Conservation (phyloP, 2,797 vertebrate species). For the Pipistrellus kuhlii region DNA sequence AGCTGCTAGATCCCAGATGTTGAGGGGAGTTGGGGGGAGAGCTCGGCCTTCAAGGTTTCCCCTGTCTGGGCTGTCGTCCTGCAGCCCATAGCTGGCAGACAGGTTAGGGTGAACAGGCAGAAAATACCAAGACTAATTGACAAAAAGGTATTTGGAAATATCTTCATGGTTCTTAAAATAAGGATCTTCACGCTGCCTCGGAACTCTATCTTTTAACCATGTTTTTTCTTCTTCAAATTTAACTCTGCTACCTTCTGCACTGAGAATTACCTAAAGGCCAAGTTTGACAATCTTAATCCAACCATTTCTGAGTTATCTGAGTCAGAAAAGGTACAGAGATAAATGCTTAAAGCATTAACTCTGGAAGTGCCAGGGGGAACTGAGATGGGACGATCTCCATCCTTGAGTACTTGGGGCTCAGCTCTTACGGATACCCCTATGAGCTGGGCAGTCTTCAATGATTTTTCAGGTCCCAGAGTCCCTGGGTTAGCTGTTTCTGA, state of each 20-base stretch:
- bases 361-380: not conserved
- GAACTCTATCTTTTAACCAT: constrained; percentile 75
- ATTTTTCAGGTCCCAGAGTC: not conserved
- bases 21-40: too few relatives aligned
- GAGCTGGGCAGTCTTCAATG: not conserved
- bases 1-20: not conserved
- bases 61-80: accelerated
- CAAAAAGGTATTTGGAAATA: not conserved
- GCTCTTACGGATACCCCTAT: accelerated
- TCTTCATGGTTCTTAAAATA: not conserved
- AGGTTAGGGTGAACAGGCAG: accelerated
- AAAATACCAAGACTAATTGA: not conserved
- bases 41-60: not conserved
- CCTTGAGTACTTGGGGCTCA: not conserved
- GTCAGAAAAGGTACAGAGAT: constrained; percentile 58
- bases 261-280: constrained; percentile 81
- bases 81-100: not conserved
- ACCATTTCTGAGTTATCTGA: constrained; percentile 79
- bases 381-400: not conserved
- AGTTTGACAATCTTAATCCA: constrained; percentile 81
- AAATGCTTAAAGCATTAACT: constrained; percentile 68
- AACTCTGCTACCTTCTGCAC: constrained; percentile 72
- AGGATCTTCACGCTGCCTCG: constrained; percentile 21
- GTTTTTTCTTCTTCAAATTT: constrained; percentile 72
- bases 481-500: not conserved